phyloP scores from a whole-genome alignment of 1,140 invertebrate species.

The Aphaenogaster ashmeadi region DNA sequence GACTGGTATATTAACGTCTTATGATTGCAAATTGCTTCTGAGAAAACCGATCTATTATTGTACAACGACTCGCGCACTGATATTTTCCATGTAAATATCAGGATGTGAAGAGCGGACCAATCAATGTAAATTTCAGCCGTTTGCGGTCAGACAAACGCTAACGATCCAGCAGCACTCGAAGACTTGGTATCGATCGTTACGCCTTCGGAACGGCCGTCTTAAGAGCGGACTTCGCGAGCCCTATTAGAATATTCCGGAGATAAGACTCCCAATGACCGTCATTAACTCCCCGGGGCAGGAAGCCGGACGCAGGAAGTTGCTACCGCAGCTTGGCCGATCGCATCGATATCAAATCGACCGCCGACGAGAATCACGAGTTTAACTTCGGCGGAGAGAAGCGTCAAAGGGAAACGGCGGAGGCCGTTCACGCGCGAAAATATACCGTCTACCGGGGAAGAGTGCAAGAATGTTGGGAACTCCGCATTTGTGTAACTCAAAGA shows the following conservation, averaged over 20 bases:
- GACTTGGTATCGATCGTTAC: conserved; percentile 48
- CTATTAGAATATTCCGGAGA: conserved; percentile 71
- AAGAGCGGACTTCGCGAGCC: conserved; percentile 5
- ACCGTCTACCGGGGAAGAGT: neutral
- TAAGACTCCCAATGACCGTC: conserved; percentile 66
- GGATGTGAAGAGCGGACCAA: conserved; percentile 7
- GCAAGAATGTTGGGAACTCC: neutral
- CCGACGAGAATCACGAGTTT: conserved; percentile 13
- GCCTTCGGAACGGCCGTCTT: conserved; percentile 31
- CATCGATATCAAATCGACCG: conserved; percentile 57
- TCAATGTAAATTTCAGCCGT: conserved; percentile 35
- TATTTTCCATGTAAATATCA: conserved; percentile 24
- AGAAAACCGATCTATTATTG: conserved; percentile 16
- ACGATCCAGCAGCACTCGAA: conserved; percentile 21
- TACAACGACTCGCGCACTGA: neutral
- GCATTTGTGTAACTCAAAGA: conserved; percentile 32
- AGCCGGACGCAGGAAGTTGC: conserved; percentile 60
- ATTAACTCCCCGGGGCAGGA: conserved; percentile 60
- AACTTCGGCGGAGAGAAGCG: conserved; percentile 14
- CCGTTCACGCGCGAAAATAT: neutral
- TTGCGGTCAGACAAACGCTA: conserved; percentile 43
- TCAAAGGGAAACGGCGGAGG: conserved; percentile 34
- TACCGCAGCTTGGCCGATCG: conserved; percentile 36
- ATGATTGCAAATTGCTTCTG: conserved; percentile 8
- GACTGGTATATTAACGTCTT: neutral